Conservation (phyloP, 2,113 vertebrate species). For the Lycaon pictus region DNA sequence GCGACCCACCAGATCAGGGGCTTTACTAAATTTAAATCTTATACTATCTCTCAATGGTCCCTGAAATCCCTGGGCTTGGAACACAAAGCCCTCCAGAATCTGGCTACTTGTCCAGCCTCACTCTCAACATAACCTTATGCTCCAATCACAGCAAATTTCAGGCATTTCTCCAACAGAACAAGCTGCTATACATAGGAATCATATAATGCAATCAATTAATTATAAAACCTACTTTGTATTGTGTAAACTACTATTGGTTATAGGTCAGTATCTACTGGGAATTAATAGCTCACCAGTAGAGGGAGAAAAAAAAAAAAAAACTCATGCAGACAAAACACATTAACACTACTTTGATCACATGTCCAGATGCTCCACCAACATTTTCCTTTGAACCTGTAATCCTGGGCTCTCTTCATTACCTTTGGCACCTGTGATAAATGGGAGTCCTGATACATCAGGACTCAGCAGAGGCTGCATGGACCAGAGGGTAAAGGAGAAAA, state of each 20-base stretch:
- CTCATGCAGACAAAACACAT: background rate
- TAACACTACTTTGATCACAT: background rate
- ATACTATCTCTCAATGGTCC: background rate
- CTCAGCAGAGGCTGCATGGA: background rate
- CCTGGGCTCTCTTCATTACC: background rate
- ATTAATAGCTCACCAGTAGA: background rate
- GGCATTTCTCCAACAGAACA: slow-evolving; percentile 10
- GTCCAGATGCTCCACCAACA: background rate
- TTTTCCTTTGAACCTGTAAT: background rate
- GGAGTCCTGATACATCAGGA: background rate
- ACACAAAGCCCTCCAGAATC: background rate
- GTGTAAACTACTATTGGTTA: slow-evolving; percentile 42
- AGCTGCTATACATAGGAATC: slow-evolving; percentile 35
- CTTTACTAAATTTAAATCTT: background rate
- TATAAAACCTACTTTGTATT: slow-evolving; percentile 44
- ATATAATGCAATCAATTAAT: slow-evolving; percentile 32
- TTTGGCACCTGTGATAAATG: background rate
- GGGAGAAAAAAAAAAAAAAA: too few relatives aligned
- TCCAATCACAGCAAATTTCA: background rate
- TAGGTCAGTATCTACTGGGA: background rate
- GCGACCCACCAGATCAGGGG: background rate
- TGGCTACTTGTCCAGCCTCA: background rate
- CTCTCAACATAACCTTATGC: background rate
- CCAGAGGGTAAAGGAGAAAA: background rate
- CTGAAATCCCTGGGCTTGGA: background rate